These are phyloP conservation scores for Trichomalopsis sarcophagae DNA, from an alignment of 1,140 invertebrate species.

Conservation along the genomic window DNA sequence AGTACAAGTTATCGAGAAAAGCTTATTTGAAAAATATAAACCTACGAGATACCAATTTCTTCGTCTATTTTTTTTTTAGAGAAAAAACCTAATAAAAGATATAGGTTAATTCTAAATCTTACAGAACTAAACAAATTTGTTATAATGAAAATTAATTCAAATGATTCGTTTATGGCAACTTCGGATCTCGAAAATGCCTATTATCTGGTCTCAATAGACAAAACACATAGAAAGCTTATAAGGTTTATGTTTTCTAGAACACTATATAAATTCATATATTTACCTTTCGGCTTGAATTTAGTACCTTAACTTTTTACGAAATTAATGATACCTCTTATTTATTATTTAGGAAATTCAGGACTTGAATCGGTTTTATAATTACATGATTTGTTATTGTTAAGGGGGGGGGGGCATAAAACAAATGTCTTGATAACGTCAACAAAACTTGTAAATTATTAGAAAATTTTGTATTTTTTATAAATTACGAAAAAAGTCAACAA, in stretches of 20 bases:
- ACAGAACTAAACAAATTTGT: no score
- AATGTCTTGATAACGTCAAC: conserved; percentile 49
- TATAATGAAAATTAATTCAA: no score
- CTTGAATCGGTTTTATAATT: conserved; percentile 41
- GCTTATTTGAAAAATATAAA: no score
- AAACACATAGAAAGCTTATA: not conserved
- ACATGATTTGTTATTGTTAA: conserved; percentile 45
- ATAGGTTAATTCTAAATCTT: no score
- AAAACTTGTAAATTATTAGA: conserved; percentile 27
- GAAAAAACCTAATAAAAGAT: no score
- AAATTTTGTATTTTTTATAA: conserved; percentile 47
- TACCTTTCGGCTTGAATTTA: conserved; percentile 45
- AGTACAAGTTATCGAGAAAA: no score
- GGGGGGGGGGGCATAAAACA: not conserved
- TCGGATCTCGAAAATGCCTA: conserved; percentile 52
- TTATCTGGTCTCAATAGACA: conserved; percentile 50
- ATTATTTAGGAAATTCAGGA: conserved; percentile 22
- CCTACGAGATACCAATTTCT: no score
- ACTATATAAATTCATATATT: conserved; percentile 51
- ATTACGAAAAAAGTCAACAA: not conserved
- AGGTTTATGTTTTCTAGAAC: not conserved
- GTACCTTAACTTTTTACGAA: conserved; percentile 52
- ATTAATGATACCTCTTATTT: conserved; percentile 41
- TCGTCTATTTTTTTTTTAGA: no score
- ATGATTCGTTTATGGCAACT: no score